A percentile compares a stretch with the other conserved stretches of the same genome.
These are phyloP conservation scores for Sesia bembeciformis DNA, from an alignment of 2,888 invertebrate genomes.

Conservation along the genomic window DNA sequence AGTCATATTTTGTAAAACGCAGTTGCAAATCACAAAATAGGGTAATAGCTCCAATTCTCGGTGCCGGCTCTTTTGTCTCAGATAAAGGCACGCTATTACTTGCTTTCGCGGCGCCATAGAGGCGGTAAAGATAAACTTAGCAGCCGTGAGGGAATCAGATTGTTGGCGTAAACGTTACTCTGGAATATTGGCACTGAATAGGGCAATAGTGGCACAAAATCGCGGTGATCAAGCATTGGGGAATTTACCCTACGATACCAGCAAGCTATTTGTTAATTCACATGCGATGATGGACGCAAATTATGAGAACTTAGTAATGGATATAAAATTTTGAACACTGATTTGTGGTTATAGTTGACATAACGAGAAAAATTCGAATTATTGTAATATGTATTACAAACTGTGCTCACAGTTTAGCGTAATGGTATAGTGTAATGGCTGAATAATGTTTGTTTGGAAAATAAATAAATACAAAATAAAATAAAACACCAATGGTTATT, in stretches of 20 bases:
- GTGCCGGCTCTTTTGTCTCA: constrained; percentile 39
- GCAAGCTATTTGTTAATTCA: too few relatives aligned
- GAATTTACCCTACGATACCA: background rate
- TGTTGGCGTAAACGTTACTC: constrained; percentile 35
- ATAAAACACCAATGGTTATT: too few relatives aligned
- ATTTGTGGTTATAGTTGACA: too few relatives aligned
- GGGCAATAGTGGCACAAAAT: constrained; percentile 33
- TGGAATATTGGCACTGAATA: constrained; percentile 44
- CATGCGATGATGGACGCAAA: too few relatives aligned
- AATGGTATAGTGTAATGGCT: too few relatives aligned
- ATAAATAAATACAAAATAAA: too few relatives aligned
- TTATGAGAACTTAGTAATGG: too few relatives aligned
- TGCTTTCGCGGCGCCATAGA: constrained; percentile 15
- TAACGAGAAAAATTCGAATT: too few relatives aligned
- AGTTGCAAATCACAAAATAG: background rate
- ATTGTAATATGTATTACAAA: too few relatives aligned
- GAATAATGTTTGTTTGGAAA: too few relatives aligned
- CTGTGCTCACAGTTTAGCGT: too few relatives aligned
- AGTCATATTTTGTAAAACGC: background rate
- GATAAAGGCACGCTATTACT: constrained; percentile 39
- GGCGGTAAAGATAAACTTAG: constrained; percentile 55
- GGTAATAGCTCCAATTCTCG: background rate
- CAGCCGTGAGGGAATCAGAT: constrained; percentile 59
- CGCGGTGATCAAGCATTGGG: constrained; percentile 5
- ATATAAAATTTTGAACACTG: too few relatives aligned